phyloP scores from a whole-genome alignment of 2,113 vertebrate species.

The Labeo rohita region DNA sequence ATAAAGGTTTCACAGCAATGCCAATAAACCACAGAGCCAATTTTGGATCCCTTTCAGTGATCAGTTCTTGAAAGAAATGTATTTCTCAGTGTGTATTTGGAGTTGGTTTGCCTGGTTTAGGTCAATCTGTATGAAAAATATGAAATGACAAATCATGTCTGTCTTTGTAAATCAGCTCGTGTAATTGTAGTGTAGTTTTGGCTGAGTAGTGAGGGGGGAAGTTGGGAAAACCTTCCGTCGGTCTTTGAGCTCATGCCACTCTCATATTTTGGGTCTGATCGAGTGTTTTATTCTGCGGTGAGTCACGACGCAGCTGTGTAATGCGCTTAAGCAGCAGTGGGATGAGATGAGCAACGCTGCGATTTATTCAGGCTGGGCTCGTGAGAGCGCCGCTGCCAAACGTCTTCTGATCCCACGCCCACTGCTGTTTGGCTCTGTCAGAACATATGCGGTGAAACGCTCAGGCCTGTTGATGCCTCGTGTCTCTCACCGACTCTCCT shows the following conservation, averaged over 20 bases:
- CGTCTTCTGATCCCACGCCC: constrained; percentile 65
- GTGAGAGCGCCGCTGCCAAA: constrained; percentile 41
- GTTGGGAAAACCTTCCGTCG: neutral
- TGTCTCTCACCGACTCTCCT: constrained; percentile 17
- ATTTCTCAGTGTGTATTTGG: neutral
- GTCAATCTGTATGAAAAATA: neutral
- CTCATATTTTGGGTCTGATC: constrained; percentile 26
- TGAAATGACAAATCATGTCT: neutral
- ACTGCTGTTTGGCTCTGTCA: constrained; percentile 52
- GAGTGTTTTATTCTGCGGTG: constrained; percentile 22
- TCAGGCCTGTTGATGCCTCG: neutral
- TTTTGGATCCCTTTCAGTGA: neutral
- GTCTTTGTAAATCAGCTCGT: neutral
- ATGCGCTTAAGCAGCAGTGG: constrained; percentile 72
- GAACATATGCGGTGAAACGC: neutral
- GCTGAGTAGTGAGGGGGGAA: neutral
- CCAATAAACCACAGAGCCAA: neutral
- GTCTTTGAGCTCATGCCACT: neutral
- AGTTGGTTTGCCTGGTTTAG: neutral
- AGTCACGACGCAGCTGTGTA: constrained; percentile 72
- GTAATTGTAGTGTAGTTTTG: neutral
- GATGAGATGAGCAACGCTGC: constrained; percentile 60
- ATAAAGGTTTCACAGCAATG: neutral
- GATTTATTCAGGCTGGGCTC: constrained; percentile 48
- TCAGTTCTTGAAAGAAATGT: neutral